Conservation (phyloP, 2,797 vertebrate species). For the Anas acuta region DNA sequence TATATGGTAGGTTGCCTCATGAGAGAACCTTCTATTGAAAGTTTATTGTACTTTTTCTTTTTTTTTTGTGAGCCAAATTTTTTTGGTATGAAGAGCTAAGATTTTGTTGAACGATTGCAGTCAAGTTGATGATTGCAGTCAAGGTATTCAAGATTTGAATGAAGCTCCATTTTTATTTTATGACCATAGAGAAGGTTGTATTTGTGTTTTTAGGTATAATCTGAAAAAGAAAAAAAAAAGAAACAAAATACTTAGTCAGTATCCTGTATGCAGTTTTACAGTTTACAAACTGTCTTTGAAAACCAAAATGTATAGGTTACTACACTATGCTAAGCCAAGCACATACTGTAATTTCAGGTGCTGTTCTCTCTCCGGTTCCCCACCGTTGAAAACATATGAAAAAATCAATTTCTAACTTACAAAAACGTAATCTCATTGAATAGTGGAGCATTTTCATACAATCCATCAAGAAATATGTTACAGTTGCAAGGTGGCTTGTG, state of each 20-base stretch:
- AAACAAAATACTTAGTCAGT: conserved; percentile 50
- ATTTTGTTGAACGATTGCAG: conserved; percentile 53
- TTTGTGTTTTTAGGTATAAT: conserved; percentile 23
- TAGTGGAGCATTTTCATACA: conserved; percentile 68
- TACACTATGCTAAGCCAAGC: conserved; percentile 53
- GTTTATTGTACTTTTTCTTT: conserved; percentile 77
- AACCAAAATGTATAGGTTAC: conserved; percentile 72
- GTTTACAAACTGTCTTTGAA: conserved; percentile 73
- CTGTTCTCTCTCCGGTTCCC: conserved; percentile 59
- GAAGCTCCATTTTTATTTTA: conserved; percentile 61
- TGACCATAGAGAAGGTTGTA: conserved; percentile 41
- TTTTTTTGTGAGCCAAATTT: conserved; percentile 47
- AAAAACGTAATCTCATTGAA: conserved; percentile 46
- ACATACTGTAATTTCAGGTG: conserved; percentile 66
- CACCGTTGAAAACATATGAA: conserved; percentile 17
- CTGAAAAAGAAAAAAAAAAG: neutral
- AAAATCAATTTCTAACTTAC: conserved; percentile 62
- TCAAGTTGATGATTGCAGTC: conserved; percentile 37
- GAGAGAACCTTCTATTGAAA: conserved; percentile 79
- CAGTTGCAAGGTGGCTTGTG: conserved; percentile 58
- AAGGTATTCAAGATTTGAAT: conserved; percentile 52
- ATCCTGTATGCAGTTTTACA: conserved; percentile 72
- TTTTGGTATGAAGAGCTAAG: conserved; percentile 59
- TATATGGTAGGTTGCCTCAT: conserved; percentile 76
- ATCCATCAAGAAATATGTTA: conserved; percentile 30